These are phyloP conservation scores for Ganaspis sp. DNA, from an alignment of 1,140 invertebrate genomes.

Conservation along the genomic window DNA sequence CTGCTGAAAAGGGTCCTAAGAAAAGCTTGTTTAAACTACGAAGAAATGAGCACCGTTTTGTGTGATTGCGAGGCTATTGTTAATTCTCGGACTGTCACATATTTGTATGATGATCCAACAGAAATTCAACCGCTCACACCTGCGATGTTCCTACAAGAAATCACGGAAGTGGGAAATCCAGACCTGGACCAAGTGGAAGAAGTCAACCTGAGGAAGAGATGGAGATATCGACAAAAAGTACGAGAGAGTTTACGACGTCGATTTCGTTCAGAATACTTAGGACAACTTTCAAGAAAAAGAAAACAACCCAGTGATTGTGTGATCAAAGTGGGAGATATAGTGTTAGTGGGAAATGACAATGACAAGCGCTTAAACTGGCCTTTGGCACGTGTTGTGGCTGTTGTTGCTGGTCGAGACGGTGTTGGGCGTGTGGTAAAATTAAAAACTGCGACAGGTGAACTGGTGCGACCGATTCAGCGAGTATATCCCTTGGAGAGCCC, in stretches of 20 bases:
- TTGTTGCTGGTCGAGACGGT: slow-evolving; percentile 50
- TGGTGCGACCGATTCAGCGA: slow-evolving; percentile 36
- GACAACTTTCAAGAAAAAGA: slow-evolving; percentile 31
- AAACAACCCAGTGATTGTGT: neutral
- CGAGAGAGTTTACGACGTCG: slow-evolving; percentile 40
- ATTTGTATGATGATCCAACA: no score
- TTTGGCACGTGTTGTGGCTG: slow-evolving; percentile 32
- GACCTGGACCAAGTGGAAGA: no score
- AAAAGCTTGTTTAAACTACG: slow-evolving; percentile 30
- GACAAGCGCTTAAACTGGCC: slow-evolving; percentile 43
- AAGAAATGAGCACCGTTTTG: slow-evolving; percentile 39
- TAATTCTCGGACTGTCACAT: neutral
- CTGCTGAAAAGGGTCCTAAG: slow-evolving; percentile 32
- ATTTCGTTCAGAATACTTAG: slow-evolving; percentile 54
- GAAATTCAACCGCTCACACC: no score
- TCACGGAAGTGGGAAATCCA: no score
- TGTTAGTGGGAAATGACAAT: slow-evolving; percentile 40
- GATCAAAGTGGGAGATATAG: slow-evolving; percentile 21
- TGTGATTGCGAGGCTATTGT: slow-evolving; percentile 38
- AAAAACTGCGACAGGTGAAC: slow-evolving; percentile 25
- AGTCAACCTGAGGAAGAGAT: no score
- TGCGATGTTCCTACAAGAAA: no score
- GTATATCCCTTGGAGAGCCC: slow-evolving; percentile 25
- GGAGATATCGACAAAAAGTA: no score
- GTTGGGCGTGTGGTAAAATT: slow-evolving; percentile 1